These are phyloP conservation scores for Rhea americana DNA, from an alignment of 2,113 vertebrate genomes.

Conservation along the genomic window DNA sequence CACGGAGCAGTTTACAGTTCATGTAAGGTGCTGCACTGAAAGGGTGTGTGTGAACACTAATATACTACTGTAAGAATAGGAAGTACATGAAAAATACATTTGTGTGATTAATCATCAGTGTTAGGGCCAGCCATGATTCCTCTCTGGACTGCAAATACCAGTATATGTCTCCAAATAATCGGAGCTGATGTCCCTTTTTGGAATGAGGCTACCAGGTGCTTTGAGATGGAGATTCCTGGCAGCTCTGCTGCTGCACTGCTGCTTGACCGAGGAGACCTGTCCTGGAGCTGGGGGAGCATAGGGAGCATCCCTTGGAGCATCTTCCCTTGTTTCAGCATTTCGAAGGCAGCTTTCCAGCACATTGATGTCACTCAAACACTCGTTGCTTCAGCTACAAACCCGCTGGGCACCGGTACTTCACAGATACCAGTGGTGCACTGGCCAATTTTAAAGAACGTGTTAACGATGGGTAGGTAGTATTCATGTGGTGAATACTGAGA, in stretches of 20 bases:
- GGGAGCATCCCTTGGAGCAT: no score
- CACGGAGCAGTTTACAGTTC: fast-evolving
- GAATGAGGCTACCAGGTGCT: not conserved
- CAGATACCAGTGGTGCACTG: not conserved
- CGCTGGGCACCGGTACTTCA: fast-evolving
- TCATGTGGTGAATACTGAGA: fast-evolving
- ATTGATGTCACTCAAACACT: not conserved
- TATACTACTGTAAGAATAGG: not conserved
- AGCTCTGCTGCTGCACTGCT: no score
- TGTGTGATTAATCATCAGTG: not conserved
- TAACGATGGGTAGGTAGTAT: not conserved
- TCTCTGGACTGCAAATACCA: not conserved
- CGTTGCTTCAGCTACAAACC: fast-evolving
- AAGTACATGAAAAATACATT: not conserved
- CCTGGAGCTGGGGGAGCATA: not conserved
- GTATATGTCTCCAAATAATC: not conserved
- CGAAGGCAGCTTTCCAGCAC: not conserved
- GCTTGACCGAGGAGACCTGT: not conserved
- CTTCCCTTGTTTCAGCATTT: not conserved
- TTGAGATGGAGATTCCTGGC: no score
- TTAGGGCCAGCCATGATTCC: not conserved
- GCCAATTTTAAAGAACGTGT: fast-evolving
- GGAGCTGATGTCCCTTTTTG: fast-evolving
- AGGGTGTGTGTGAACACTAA: not conserved
- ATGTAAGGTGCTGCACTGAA: not conserved